Percentiles rank a stretch among this genome's conserved stretches.
Conservation (phyloP, 2,113 vertebrate genomes). For the Chloropsis hardwickii region DNA sequence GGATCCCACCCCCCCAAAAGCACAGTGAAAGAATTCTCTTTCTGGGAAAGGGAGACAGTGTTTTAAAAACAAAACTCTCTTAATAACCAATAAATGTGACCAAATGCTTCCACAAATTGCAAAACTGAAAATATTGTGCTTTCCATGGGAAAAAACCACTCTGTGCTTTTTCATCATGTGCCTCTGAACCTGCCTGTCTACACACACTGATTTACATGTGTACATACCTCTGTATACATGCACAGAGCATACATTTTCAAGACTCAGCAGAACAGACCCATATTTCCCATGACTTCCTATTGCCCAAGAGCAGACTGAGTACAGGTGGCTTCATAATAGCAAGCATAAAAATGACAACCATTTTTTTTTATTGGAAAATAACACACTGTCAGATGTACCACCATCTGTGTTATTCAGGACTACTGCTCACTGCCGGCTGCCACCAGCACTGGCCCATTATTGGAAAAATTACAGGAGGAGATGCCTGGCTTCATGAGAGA, state of each 20-base stretch:
- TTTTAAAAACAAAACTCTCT: background rate
- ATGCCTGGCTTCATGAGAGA: conserved; percentile 48
- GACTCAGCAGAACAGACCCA: background rate
- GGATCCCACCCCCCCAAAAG: rapidly evolving
- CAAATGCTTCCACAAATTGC: background rate
- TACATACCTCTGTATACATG: background rate
- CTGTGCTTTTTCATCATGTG: background rate
- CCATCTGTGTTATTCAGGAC: conserved; percentile 72
- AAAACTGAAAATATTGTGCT: background rate
- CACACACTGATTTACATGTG: background rate
- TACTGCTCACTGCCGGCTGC: conserved; percentile 54
- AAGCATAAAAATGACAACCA: conserved; percentile 66
- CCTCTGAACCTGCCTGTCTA: background rate
- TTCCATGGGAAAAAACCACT: rapidly evolving
- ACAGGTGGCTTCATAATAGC: conserved; percentile 67
- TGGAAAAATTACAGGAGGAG: conserved; percentile 54
- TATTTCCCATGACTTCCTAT: background rate
- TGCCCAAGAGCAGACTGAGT: conserved; percentile 24
- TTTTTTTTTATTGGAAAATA: conserved; percentile 68
- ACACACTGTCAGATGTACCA: conserved; percentile 64
- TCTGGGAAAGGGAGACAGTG: background rate
- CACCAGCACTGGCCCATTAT: conserved; percentile 33
- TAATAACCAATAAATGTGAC: background rate
- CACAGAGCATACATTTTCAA: background rate
- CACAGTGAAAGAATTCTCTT: background rate